Evolutionary conservation across 1,140 invertebrate species (phyloP).

Genomic region (Elysia chlorotica): DNA sequence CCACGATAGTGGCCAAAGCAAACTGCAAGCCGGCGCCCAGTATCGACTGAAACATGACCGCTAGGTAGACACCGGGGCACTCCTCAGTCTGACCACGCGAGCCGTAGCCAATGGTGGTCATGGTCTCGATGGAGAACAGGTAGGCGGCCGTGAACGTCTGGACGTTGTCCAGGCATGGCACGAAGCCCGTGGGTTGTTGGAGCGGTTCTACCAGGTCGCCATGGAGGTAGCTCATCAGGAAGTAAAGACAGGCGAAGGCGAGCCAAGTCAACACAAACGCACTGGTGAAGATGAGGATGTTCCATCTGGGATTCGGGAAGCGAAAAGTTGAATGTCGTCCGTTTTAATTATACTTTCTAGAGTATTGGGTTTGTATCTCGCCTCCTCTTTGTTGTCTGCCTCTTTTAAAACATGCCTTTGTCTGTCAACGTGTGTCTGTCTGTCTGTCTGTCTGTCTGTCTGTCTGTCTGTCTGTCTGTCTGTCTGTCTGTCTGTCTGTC

Average conservation of each 20-base stretch:
- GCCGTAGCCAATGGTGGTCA: slow-evolving; percentile 66
- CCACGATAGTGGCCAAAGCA: slow-evolving; percentile 51
- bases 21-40: slow-evolving; percentile 54
- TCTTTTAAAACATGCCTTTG: too few relatives aligned
- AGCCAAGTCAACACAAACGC: slow-evolving; percentile 93
- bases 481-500: too few relatives aligned
- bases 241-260: slow-evolving; percentile 90
- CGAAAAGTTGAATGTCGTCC: too few relatives aligned
- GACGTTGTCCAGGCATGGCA: slow-evolving; percentile 54
- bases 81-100: slow-evolving; percentile 71
- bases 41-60: slow-evolving; percentile 55
- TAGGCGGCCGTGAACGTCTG: slow-evolving; percentile 55
- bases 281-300: slow-evolving; percentile 62
- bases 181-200: slow-evolving; percentile 11
- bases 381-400: too few relatives aligned
- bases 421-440: too few relatives aligned
- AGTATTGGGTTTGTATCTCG: too few relatives aligned
- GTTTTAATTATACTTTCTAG: too few relatives aligned
- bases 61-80: slow-evolving; percentile 45
- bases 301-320: slow-evolving; percentile 21
- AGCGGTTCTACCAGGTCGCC: slow-evolving; percentile 77
- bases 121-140: slow-evolving; percentile 65
- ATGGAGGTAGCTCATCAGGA: slow-evolving; percentile 88
- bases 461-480: too few relatives aligned
- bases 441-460: too few relatives aligned